Conservation (phyloP, 2,888 invertebrate species). For the Ennomos erosarius region DNA sequence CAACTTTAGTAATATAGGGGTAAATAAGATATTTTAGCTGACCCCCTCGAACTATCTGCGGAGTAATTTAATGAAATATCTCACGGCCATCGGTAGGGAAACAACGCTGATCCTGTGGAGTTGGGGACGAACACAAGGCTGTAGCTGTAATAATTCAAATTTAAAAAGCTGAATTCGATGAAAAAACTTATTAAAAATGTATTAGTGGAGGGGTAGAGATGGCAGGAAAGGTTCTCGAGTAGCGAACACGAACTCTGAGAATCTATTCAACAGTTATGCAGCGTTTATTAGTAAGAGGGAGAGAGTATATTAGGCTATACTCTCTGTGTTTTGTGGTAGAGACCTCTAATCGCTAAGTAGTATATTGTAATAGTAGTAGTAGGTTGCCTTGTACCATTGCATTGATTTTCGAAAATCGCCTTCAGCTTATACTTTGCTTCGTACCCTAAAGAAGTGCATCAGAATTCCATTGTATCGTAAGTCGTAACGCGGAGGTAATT, state of each 20-base stretch:
- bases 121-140: slow-evolving; percentile 3
- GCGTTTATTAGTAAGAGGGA: too few relatives aligned
- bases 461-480: slow-evolving; percentile 34
- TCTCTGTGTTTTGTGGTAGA: too few relatives aligned
- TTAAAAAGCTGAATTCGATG: too few relatives aligned
- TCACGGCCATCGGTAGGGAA: slow-evolving; percentile 45
- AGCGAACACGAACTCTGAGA: too few relatives aligned
- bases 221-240: too few relatives aligned
- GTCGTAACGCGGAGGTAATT: slow-evolving; percentile 29
- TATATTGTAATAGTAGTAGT: too few relatives aligned
- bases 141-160: background rate
- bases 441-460: slow-evolving; percentile 28
- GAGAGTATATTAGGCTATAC: too few relatives aligned
- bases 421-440: background rate
- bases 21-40: slow-evolving; percentile 38
- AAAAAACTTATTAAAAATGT: too few relatives aligned
- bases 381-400: too few relatives aligned
- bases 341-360: too few relatives aligned
- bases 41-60: slow-evolving; percentile 46
- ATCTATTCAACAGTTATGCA: too few relatives aligned
- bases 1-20: slow-evolving; percentile 33
- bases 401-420: background rate
- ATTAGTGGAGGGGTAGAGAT: too few relatives aligned
- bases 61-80: slow-evolving; percentile 60
- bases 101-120: slow-evolving; percentile 38